A percentile compares a stretch with the other conserved stretches of the same genome.
Evolutionary conservation across 1,140 invertebrate species (phyloP).

Genomic region (Calliopsis andreniformis): DNA sequence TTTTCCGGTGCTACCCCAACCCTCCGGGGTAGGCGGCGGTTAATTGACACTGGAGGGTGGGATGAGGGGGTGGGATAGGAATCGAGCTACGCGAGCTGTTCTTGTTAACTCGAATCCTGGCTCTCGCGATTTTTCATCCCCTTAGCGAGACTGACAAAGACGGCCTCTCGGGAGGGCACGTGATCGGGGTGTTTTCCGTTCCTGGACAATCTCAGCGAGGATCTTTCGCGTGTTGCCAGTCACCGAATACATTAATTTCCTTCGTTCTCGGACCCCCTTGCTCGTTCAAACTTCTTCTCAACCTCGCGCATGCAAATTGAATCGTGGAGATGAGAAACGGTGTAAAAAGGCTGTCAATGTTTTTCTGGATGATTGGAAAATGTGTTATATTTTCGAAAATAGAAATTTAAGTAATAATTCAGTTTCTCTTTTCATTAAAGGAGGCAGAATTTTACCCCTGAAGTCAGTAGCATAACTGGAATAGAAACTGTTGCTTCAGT

Average conservation of each 20-base stretch:
- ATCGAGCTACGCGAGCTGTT: constrained; percentile 71
- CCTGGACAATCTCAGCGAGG: constrained; percentile 73
- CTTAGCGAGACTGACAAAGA: constrained; percentile 72
- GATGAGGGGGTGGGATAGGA: constrained; percentile 62
- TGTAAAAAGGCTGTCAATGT: not conserved
- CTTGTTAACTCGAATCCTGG: constrained; percentile 81
- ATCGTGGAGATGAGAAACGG: not conserved
- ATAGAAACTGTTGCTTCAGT: too few relatives aligned
- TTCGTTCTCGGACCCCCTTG: not conserved
- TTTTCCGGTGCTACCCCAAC: constrained; percentile 74
- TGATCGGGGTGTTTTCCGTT: constrained; percentile 74
- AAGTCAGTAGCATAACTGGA: too few relatives aligned
- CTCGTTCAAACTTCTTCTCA: not conserved
- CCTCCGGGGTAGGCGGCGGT: constrained; percentile 74
- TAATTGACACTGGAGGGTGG: constrained; percentile 80
- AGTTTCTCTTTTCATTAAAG: too few relatives aligned
- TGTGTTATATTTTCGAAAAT: too few relatives aligned
- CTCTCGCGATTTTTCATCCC: constrained; percentile 80
- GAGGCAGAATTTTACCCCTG: too few relatives aligned
- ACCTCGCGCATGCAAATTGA: constrained; percentile 9
- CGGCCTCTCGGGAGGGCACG: constrained; percentile 53
- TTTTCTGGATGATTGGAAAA: not conserved
- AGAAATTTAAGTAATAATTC: too few relatives aligned
- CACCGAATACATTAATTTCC: constrained; percentile 58
- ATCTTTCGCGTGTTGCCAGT: constrained; percentile 61